These are phyloP conservation scores for Phoebastria nigripes DNA, from an alignment of 2,797 vertebrate species.

Conservation along the genomic window DNA sequence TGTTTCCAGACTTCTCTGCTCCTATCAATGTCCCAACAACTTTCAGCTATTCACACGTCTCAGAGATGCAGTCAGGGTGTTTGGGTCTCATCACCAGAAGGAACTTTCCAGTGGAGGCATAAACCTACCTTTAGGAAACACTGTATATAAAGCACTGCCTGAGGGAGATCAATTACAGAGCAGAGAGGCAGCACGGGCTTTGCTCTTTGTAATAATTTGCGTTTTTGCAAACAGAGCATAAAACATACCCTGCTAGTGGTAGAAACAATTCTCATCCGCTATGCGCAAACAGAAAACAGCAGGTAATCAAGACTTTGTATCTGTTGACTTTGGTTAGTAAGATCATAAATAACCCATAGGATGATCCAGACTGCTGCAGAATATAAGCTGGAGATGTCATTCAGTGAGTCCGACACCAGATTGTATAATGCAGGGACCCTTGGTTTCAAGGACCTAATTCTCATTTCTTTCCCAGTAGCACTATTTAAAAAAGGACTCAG, in stretches of 20 bases:
- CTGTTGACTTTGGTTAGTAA: neutral
- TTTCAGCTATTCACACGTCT: accelerated
- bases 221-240: neutral
- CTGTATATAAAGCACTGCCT: neutral
- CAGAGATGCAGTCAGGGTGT: too few relatives aligned
- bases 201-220: neutral
- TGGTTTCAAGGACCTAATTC: neutral
- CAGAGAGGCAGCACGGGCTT: neutral
- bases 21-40: neutral
- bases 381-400: neutral
- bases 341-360: neutral
- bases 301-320: neutral
- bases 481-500: neutral
- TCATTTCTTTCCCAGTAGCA: neutral
- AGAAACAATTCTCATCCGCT: neutral
- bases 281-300: neutral
- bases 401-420: neutral
- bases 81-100: neutral
- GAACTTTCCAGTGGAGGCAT: neutral
- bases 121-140: neutral
- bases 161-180: neutral
- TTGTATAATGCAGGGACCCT: accelerated
- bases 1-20: neutral
- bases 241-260: accelerated
- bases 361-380: neutral